These are phyloP conservation scores for Agriotes lineatus DNA, from an alignment of 2,888 invertebrate genomes.

Conservation along the genomic window DNA sequence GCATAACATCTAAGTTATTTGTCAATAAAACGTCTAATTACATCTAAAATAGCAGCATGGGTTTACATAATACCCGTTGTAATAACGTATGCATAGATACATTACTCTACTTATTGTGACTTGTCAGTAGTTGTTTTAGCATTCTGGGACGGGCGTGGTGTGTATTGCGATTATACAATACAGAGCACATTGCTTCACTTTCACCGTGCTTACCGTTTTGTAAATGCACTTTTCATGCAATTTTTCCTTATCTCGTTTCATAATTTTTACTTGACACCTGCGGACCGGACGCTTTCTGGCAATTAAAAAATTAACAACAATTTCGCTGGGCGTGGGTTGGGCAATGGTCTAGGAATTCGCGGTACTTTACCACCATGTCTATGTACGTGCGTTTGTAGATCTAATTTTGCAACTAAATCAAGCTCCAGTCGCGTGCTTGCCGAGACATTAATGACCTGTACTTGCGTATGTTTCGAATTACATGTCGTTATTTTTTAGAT, in stretches of 20 bases:
- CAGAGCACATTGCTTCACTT: constrained; percentile 21
- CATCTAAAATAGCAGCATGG: constrained; percentile 1
- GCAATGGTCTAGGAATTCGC: too few relatives aligned
- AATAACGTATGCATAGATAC: constrained; percentile 22
- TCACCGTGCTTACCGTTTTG: constrained; percentile 16
- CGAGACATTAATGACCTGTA: neutral
- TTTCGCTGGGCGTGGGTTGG: neutral
- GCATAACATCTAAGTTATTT: neutral
- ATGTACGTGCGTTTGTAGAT: neutral
- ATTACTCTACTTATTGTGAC: constrained; percentile 37
- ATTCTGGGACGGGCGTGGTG: constrained; percentile 40
- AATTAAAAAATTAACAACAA: neutral
- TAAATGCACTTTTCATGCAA: constrained; percentile 21
- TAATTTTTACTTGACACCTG: constrained; percentile 7
- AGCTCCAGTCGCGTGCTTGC: constrained; percentile 4
- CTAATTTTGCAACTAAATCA: neutral
- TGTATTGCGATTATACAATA: constrained; percentile 36
- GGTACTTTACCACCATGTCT: neutral
- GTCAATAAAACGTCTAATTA: constrained; percentile 15
- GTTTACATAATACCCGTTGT: constrained; percentile 27
- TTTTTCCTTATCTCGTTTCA: constrained; percentile 12
- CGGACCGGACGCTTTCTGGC: neutral
- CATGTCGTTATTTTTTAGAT: neutral
- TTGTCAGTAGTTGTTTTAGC: constrained; percentile 35
- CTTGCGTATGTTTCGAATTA: neutral